These are phyloP conservation scores for Lepidurus arcticus DNA, from an alignment of 1,140 invertebrate species.

Conservation along the genomic window DNA sequence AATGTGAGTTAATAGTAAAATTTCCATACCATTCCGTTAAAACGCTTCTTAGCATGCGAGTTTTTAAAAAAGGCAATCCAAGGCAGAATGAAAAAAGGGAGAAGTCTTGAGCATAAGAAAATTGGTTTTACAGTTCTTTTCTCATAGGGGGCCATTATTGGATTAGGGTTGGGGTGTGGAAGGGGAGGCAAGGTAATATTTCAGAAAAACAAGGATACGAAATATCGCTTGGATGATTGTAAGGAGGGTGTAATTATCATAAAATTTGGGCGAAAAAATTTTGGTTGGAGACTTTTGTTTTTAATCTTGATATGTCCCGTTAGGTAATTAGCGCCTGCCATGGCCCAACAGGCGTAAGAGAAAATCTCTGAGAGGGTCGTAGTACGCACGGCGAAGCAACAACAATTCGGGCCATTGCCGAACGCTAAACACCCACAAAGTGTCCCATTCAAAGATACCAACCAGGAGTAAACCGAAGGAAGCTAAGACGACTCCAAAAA, in stretches of 20 bases:
- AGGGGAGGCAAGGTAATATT: neutral
- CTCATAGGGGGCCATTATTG: neutral
- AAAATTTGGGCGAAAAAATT: neutral
- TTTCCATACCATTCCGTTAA: slow-evolving; percentile 15
- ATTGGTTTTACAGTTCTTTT: neutral
- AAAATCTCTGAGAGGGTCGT: slow-evolving; percentile 70
- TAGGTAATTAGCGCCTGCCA: neutral
- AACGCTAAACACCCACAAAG: slow-evolving; percentile 54
- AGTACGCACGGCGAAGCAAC: slow-evolving; percentile 68
- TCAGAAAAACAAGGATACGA: neutral
- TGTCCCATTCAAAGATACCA: slow-evolving; percentile 50
- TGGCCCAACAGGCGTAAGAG: slow-evolving; percentile 32
- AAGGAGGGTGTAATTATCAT: neutral
- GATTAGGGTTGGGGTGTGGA: neutral
- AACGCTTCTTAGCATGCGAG: neutral
- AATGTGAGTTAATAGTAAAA: slow-evolving; percentile 11
- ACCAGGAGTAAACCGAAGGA: slow-evolving; percentile 42
- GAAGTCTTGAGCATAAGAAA: slow-evolving; percentile 14
- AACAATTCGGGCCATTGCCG: slow-evolving; percentile 72
- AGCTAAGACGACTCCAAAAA: slow-evolving; percentile 56
- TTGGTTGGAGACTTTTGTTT: no score
- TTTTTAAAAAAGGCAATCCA: slow-evolving; percentile 8
- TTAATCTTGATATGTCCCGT: neutral
- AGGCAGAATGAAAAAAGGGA: slow-evolving; percentile 19
- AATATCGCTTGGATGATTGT: neutral